Evolutionary conservation across 2,888 invertebrate species (phyloP).

Genomic region (Enchytraeus crypticus): DNA sequence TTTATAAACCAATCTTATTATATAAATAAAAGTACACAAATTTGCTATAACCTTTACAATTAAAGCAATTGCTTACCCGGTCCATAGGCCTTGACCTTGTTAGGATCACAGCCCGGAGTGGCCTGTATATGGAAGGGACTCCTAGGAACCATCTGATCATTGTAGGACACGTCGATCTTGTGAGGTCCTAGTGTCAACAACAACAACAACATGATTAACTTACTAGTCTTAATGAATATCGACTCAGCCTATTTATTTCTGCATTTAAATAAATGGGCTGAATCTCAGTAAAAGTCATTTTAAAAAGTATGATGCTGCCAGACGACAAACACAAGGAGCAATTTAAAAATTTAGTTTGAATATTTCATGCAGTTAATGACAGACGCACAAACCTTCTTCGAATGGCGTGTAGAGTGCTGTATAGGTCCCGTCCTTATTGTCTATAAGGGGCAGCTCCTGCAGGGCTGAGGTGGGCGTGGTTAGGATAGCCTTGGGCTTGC

Average conservation of each 20-base stretch:
- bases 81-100: constrained; percentile 69
- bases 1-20: too few species aligned
- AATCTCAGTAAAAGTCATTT: not conserved
- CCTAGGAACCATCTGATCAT: constrained; percentile 70
- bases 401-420: constrained; percentile 66
- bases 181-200: constrained; percentile 65
- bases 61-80: constrained; percentile 48
- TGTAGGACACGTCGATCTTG: constrained; percentile 71
- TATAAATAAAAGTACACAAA: too few species aligned
- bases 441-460: constrained; percentile 64
- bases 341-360: too few species aligned
- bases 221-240: too few species aligned
- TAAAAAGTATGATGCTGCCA: too few species aligned
- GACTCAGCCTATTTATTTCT: too few species aligned
- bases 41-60: too few species aligned
- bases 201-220: too few species aligned
- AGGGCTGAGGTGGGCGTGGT: constrained; percentile 69
- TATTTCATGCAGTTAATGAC: too few species aligned
- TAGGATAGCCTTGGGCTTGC: constrained; percentile 67
- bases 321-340: too few species aligned
- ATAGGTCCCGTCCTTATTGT: constrained; percentile 68
- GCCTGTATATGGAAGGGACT: constrained; percentile 73
- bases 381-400: constrained; percentile 73
- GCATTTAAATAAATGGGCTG: not conserved
- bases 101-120: constrained; percentile 67